Conservation (phyloP, 2,797 vertebrate genomes). For the Babyrousa celebensis region DNA sequence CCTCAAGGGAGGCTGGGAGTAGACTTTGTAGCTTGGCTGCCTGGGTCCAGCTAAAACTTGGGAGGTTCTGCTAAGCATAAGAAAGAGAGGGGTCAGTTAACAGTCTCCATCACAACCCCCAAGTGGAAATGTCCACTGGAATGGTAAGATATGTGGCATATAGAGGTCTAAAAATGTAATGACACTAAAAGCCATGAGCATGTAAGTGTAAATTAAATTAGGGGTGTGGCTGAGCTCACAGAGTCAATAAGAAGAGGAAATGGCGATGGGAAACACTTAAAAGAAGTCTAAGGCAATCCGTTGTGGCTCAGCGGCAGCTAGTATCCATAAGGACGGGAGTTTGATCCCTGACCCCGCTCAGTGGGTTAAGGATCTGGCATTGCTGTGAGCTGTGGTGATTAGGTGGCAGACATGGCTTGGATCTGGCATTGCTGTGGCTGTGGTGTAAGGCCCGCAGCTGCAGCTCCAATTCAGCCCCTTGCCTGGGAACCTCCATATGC, state of each 20-base stretch:
- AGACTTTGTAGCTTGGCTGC: not conserved
- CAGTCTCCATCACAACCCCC: not conserved
- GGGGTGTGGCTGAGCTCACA: not conserved
- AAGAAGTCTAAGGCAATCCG: not conserved
- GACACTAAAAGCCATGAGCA: not conserved
- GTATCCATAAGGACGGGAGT: no score
- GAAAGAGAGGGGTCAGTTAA: not conserved
- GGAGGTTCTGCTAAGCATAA: not conserved
- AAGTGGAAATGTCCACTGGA: not conserved
- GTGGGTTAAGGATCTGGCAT: no score
- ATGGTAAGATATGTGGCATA: not conserved
- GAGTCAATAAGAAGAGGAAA: not conserved
- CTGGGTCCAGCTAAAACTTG: not conserved
- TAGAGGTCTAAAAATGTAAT: not conserved
- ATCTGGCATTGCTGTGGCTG: no score
- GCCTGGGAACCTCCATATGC: no score
- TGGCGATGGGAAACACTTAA: not conserved
- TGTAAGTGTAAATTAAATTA: not conserved
- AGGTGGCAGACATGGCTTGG: no score
- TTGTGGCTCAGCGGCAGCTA: no score
- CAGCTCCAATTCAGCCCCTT: no score
- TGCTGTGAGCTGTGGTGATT: no score
- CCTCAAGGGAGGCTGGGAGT: not conserved
- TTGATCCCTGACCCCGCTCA: no score
- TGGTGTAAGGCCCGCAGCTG: no score